phyloP scores from a whole-genome alignment of 2,888 invertebrate species.

The Stenodema calcarata region DNA sequence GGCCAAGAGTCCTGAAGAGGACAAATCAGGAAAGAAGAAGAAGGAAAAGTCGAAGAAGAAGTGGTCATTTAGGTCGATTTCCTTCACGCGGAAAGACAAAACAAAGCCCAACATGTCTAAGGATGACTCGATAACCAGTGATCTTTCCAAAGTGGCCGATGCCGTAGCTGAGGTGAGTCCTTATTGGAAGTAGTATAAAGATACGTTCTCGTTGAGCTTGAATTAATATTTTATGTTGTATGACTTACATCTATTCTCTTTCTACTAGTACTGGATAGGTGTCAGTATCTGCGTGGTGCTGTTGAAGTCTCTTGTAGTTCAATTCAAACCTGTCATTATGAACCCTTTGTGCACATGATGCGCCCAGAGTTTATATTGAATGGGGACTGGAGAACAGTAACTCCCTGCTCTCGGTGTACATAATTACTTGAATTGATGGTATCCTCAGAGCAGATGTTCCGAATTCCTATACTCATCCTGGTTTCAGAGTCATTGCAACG shows the following conservation, averaged over 20 bases:
- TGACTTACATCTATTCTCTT: too few relatives aligned
- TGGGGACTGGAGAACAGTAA: too few relatives aligned
- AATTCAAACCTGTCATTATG: too few relatives aligned
- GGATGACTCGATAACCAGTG: slow-evolving; percentile 59
- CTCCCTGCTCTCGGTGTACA: neutral
- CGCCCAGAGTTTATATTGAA: too few relatives aligned
- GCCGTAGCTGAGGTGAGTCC: slow-evolving; percentile 44
- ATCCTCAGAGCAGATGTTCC: neutral
- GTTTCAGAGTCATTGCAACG: neutral
- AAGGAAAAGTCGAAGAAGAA: slow-evolving; percentile 76
- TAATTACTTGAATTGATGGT: neutral
- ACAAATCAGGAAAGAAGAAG: slow-evolving; percentile 55
- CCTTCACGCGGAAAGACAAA: slow-evolving; percentile 87
- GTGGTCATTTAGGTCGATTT: slow-evolving; percentile 87
- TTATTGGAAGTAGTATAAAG: too few relatives aligned
- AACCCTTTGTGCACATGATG: too few relatives aligned
- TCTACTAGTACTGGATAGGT: too few relatives aligned
- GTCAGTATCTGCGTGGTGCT: too few relatives aligned
- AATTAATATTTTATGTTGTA: too few relatives aligned
- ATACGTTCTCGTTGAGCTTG: too few relatives aligned
- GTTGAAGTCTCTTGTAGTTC: too few relatives aligned
- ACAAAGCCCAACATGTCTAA: slow-evolving; percentile 75
- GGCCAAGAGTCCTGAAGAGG: slow-evolving; percentile 51
- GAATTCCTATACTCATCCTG: neutral
- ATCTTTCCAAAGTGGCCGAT: slow-evolving; percentile 65